These are phyloP conservation scores for Thripadectes ignobilis DNA, from an alignment of 2,797 vertebrate species.

Conservation along the genomic window DNA sequence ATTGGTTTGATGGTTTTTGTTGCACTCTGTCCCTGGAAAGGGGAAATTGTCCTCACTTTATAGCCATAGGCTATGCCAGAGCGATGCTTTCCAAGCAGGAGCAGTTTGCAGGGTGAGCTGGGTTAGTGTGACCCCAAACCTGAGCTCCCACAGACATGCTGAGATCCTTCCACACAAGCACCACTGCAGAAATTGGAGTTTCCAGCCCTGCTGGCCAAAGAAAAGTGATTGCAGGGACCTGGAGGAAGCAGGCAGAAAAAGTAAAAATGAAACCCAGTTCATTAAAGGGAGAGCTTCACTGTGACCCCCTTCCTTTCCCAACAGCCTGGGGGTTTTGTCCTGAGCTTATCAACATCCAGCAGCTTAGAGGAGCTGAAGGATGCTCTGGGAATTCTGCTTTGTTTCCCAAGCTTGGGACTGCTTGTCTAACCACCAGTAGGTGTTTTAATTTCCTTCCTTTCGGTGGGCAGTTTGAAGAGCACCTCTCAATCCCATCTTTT, in stretches of 20 bases:
- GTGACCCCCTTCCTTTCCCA: not conserved
- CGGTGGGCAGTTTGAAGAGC: not conserved
- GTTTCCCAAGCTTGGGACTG: not conserved
- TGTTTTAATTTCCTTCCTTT: not conserved
- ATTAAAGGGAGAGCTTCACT: not conserved
- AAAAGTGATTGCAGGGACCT: not conserved
- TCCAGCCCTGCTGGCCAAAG: not conserved
- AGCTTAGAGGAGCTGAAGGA: not conserved
- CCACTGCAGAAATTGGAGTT: accelerated
- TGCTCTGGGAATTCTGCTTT: constrained; percentile 32
- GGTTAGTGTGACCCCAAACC: accelerated
- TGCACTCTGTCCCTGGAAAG: not conserved
- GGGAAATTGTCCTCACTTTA: not conserved
- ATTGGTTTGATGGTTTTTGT: not conserved
- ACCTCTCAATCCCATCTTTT: not conserved
- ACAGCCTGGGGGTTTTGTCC: not conserved
- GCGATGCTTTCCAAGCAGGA: not conserved
- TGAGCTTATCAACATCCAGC: not conserved
- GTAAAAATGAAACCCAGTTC: not conserved
- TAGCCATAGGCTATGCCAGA: not conserved
- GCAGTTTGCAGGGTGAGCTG: not conserved
- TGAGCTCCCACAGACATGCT: not conserved
- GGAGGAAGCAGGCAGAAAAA: not conserved
- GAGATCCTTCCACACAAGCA: not conserved
- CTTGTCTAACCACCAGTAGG: not conserved